phyloP scores from a whole-genome alignment of 2,888 invertebrate genomes.

The Ormyrus nitidulus region DNA sequence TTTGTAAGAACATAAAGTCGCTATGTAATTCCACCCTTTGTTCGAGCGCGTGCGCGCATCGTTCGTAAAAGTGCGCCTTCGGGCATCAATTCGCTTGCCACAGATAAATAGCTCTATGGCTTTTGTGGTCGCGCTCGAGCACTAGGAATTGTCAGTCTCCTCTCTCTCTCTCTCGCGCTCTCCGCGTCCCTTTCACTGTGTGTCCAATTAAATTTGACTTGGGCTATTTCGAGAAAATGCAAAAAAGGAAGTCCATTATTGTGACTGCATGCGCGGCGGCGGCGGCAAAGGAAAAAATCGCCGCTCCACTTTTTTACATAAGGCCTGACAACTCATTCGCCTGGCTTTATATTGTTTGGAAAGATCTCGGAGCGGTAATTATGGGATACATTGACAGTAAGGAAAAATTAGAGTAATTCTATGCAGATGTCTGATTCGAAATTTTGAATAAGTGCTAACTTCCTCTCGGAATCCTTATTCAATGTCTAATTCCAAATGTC shows the following conservation, averaged over 20 bases:
- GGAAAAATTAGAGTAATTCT: too few species aligned
- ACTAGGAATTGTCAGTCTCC: background rate
- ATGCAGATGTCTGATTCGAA: too few species aligned
- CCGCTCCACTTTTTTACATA: slow-evolving; percentile 26
- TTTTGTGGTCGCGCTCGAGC: slow-evolving; percentile 32
- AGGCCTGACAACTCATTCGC: slow-evolving; percentile 11
- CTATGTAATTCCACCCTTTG: slow-evolving; percentile 58
- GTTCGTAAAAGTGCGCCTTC: slow-evolving; percentile 53
- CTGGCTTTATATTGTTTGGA: background rate
- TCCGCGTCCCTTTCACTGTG: slow-evolving; percentile 37
- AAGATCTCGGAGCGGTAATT: background rate
- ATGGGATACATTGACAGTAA: too few species aligned
- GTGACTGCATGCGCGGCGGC: background rate
- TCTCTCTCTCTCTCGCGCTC: slow-evolving; percentile 19
- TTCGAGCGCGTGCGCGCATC: slow-evolving; percentile 53
- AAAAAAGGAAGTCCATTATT: slow-evolving; percentile 29
- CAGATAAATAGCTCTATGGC: slow-evolving; percentile 50
- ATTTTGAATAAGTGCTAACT: too few species aligned
- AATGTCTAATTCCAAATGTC: too few species aligned
- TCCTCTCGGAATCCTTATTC: too few species aligned
- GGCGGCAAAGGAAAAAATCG: slow-evolving; percentile 1
- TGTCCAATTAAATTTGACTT: slow-evolving; percentile 52
- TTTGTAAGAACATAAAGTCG: slow-evolving; percentile 60
- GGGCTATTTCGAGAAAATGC: slow-evolving; percentile 36
- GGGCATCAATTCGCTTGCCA: slow-evolving; percentile 53